These are phyloP conservation scores for Ornithoptera priamus DNA, from an alignment of 2,888 invertebrate species.

Conservation along the genomic window DNA sequence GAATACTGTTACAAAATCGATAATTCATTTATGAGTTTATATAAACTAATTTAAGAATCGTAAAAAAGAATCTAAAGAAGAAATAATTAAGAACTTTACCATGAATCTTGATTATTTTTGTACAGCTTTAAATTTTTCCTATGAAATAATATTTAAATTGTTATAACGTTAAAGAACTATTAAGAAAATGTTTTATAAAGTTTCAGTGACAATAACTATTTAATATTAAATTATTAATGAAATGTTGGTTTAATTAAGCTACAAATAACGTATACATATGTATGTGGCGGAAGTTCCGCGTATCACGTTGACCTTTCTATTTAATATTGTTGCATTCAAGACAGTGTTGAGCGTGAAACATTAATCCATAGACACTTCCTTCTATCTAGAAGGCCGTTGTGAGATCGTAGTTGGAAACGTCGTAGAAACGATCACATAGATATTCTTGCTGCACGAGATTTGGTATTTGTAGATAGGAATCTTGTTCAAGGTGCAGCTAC, in stretches of 20 bases:
- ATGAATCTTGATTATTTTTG: no score
- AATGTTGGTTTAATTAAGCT: neutral
- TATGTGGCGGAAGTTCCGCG: constrained; percentile 20
- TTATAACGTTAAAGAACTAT: no score
- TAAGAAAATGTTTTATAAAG: no score
- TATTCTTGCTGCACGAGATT: constrained; percentile 9
- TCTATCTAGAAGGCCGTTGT: constrained; percentile 22
- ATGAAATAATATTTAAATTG: no score
- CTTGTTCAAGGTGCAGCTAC: constrained; percentile 10
- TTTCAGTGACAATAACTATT: neutral
- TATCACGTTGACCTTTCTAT: constrained; percentile 26
- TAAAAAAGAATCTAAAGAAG: no score
- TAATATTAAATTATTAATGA: neutral
- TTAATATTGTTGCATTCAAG: constrained; percentile 19
- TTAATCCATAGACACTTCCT: constrained; percentile 23
- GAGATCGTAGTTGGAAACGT: constrained; percentile 12
- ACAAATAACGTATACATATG: neutral
- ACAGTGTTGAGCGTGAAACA: constrained; percentile 16
- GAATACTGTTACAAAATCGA: neutral
- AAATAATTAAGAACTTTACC: no score
- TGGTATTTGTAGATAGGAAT: constrained; percentile 14
- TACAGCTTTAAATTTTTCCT: no score
- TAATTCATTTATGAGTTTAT: neutral
- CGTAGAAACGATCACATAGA: constrained; percentile 13
- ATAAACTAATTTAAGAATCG: no score